phyloP scores from a whole-genome alignment of 2,888 invertebrate genomes.

The Hyppa rectilinea region DNA sequence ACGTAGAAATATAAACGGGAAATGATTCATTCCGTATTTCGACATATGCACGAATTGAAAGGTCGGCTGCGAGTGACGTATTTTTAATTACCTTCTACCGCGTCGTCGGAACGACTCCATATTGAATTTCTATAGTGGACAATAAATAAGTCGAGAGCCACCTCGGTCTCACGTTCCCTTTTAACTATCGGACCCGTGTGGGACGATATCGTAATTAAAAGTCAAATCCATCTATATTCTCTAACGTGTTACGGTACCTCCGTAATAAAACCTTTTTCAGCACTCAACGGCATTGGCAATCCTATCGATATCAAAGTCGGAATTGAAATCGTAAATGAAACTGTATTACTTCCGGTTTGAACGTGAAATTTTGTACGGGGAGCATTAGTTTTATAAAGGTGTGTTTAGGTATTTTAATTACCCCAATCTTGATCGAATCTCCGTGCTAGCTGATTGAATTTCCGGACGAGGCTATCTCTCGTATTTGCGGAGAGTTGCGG shows the following conservation, averaged over 20 bases:
- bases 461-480: slow-evolving; percentile 86
- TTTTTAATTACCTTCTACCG: slow-evolving; percentile 90
- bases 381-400: slow-evolving; percentile 41
- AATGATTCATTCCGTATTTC: slow-evolving; percentile 89
- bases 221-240: slow-evolving; percentile 64
- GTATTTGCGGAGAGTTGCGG: slow-evolving; percentile 86
- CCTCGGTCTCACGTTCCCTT: slow-evolving; percentile 69
- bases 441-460: slow-evolving; percentile 89
- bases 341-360: slow-evolving; percentile 31
- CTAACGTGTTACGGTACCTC: slow-evolving; percentile 40
- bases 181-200: slow-evolving; percentile 70
- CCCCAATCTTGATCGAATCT: slow-evolving; percentile 89
- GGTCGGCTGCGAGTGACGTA: slow-evolving; percentile 89
- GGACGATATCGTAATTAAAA: slow-evolving; percentile 73
- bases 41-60: slow-evolving; percentile 89
- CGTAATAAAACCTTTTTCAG: slow-evolving; percentile 53
- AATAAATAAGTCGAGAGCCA: slow-evolving; percentile 82
- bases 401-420: slow-evolving; percentile 87
- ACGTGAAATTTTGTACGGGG: slow-evolving; percentile 23
- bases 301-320: slow-evolving; percentile 41
- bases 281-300: slow-evolving; percentile 34
- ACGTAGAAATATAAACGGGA: slow-evolving; percentile 86
- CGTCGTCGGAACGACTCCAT: slow-evolving; percentile 81
- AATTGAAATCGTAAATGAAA: slow-evolving; percentile 45
- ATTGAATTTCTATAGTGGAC: slow-evolving; percentile 88